Conservation (phyloP, 2,113 vertebrate species). For the Dunckerocampus dactyliophorus region DNA sequence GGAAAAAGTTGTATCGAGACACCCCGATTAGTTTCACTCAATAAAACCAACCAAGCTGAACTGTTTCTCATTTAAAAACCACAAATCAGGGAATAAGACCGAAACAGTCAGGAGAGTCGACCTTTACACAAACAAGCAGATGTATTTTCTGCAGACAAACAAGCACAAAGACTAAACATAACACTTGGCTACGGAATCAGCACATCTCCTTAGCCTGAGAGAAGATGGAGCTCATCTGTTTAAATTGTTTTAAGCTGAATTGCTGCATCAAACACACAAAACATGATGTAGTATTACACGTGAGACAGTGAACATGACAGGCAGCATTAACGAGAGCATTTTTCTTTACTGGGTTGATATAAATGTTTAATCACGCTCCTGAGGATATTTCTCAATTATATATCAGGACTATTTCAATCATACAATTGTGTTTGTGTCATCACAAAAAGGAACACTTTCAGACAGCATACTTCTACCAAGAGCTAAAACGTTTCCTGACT, state of each 20-base stretch:
- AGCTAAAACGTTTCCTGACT: not conserved
- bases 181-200: constrained; percentile 3
- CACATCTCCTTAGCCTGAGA: constrained; percentile 7
- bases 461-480: not conserved
- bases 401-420: constrained; percentile 26
- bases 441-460: constrained; percentile 1
- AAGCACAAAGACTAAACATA: constrained; percentile 16
- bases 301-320: constrained; percentile 12
- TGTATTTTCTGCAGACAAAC: constrained; percentile 33
- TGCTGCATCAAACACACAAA: not conserved
- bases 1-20: no score
- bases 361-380: constrained; percentile 43
- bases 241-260: constrained; percentile 27
- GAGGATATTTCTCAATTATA: constrained; percentile 28
- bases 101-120: constrained; percentile 52
- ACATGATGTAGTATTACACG: constrained; percentile 26
- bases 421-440: constrained; percentile 21
- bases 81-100: constrained; percentile 39
- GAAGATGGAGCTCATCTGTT: constrained; percentile 4
- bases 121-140: constrained; percentile 48
- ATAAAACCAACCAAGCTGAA: constrained; percentile 17
- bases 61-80: constrained; percentile 30
- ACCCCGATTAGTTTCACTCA: constrained; percentile 4
- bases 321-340: constrained; percentile 29
- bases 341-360: constrained; percentile 32